A percentile compares a stretch with the other conserved stretches of the same genome.
Evolutionary conservation across 2,113 vertebrate species (phyloP).

Genomic region (Perccottus glenii): DNA sequence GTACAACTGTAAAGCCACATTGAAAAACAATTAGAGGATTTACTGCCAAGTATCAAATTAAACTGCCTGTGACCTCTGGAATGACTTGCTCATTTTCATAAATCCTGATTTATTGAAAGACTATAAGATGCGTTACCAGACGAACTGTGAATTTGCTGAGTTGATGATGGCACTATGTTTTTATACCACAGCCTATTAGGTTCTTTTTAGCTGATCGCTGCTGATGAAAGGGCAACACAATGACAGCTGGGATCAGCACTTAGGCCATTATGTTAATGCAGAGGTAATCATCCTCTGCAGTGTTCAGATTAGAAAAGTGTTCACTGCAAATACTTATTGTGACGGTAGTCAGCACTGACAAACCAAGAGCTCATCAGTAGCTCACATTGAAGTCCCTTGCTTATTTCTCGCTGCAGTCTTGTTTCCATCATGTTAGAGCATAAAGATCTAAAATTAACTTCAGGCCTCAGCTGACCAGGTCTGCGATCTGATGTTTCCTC

Average conservation of each 20-base stretch:
- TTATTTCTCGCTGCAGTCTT: neutral
- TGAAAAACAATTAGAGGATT: constrained; percentile 80
- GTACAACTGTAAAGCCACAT: constrained; percentile 72
- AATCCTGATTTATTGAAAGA: constrained; percentile 77
- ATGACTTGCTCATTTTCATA: constrained; percentile 75
- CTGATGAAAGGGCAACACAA: constrained; percentile 70
- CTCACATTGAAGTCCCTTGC: neutral
- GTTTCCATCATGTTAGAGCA: constrained; percentile 21
- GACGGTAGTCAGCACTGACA: constrained; percentile 26
- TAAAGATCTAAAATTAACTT: constrained; percentile 16
- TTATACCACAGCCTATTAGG: constrained; percentile 65
- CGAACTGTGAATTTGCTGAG: constrained; percentile 72
- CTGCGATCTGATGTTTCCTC: constrained; percentile 9
- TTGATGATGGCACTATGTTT: constrained; percentile 71
- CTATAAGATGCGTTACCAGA: constrained; percentile 71
- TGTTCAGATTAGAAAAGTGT: constrained; percentile 54
- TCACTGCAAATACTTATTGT: constrained; percentile 48
- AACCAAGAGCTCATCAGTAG: constrained; percentile 2
- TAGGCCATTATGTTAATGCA: constrained; percentile 63
- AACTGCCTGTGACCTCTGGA: constrained; percentile 76
- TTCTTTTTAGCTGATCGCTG: constrained; percentile 64
- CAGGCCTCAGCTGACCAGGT: constrained; percentile 18
- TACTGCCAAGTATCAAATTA: constrained; percentile 76
- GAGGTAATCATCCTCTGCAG: constrained; percentile 64
- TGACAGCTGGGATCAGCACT: constrained; percentile 66